Conservation (phyloP, 2,113 vertebrate species). For the Elgaria multicarinata region DNA sequence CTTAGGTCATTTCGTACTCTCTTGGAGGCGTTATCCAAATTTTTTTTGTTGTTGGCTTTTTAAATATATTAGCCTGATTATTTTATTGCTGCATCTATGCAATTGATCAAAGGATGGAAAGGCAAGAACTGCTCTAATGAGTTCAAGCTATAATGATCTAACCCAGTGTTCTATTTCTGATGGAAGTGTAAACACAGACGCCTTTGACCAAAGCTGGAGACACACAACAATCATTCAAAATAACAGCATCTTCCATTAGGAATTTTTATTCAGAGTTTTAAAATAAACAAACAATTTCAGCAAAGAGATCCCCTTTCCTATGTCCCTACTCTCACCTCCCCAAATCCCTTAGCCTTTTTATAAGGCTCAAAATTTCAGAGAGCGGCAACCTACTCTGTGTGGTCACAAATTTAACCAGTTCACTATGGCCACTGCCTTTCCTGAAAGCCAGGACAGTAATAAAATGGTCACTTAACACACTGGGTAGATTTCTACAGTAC, state of each 20-base stretch:
- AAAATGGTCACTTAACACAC: background rate
- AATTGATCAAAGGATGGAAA: slow-evolving; percentile 19
- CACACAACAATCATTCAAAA: background rate
- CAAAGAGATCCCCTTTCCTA: background rate
- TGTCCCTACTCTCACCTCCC: background rate
- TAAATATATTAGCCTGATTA: slow-evolving; percentile 25
- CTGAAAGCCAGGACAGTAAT: background rate
- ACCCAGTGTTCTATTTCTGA: background rate
- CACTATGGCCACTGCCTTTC: background rate
- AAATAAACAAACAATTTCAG: background rate
- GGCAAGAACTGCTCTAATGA: background rate
- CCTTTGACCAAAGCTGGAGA: background rate
- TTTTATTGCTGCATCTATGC: slow-evolving; percentile 15
- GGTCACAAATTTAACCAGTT: background rate
- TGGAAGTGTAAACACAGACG: background rate
- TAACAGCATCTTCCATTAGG: background rate
- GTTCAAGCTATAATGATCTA: background rate
- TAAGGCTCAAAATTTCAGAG: background rate
- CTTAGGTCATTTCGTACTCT: slow-evolving; percentile 27
- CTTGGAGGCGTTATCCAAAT: slow-evolving; percentile 14
- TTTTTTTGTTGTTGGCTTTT: slow-evolving; percentile 26
- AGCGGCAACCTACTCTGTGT: background rate
- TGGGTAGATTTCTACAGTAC: background rate
- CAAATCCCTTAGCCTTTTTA: background rate
- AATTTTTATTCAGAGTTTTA: background rate